A percentile compares a stretch with the other conserved stretches of the same genome.
Conservation (phyloP, 35 echinoderm and acorn worm species). For the Chiridota heheva region DNA sequence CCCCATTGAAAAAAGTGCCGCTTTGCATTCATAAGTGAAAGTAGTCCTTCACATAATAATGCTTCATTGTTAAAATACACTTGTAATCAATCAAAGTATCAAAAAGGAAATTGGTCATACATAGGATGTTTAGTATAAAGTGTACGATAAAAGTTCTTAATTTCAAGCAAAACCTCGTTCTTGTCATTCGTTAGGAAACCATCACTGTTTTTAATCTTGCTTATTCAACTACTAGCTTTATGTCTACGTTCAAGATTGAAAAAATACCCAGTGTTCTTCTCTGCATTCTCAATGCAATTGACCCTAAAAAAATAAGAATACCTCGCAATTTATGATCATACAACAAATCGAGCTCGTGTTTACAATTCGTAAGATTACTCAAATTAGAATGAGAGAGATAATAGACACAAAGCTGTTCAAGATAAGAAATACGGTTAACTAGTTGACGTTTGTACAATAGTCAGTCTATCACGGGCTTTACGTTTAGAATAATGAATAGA, state of each 20-base stretch:
- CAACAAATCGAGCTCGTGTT: neutral
- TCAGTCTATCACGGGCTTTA: neutral
- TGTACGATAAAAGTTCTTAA: neutral
- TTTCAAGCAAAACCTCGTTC: neutral
- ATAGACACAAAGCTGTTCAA: neutral
- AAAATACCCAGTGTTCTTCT: neutral
- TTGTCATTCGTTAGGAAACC: neutral
- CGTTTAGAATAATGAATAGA: neutral
- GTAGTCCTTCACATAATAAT: neutral
- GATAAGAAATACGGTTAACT: neutral
- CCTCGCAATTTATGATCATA: conserved; percentile 6
- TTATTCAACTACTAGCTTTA: neutral
- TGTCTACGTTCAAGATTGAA: neutral
- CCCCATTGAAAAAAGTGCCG: neutral
- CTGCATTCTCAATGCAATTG: neutral
- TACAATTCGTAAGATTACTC: neutral
- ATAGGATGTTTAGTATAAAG: neutral
- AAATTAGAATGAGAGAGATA: neutral
- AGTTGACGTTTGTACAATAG: neutral
- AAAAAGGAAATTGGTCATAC: neutral
- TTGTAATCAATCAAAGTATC: neutral
- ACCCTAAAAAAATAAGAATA: neutral
- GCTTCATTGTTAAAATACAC: neutral
- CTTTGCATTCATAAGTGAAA: conserved; percentile 4
- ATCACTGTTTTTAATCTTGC: neutral